These are phyloP conservation scores for Philaenus spumarius DNA, from an alignment of 1,140 invertebrate species.

Conservation along the genomic window DNA sequence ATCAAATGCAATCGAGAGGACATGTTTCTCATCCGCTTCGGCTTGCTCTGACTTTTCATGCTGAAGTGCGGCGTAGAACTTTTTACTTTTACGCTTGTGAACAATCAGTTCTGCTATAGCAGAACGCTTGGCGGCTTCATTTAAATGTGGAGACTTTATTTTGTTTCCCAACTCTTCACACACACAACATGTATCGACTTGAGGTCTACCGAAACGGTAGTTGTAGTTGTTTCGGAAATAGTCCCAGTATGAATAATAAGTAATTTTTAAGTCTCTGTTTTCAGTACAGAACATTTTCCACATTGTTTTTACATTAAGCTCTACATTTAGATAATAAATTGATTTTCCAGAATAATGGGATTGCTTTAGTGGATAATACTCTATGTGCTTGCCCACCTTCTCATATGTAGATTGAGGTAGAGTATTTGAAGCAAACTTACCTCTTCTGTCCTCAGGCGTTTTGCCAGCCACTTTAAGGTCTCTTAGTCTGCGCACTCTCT, in stretches of 20 bases:
- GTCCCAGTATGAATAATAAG: slow-evolving; percentile 15
- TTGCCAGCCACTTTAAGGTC: too few species aligned
- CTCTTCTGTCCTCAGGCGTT: too few species aligned
- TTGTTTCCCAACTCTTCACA: slow-evolving; percentile 25
- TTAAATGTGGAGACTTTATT: slow-evolving; percentile 10
- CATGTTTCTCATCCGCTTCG: slow-evolving; percentile 20
- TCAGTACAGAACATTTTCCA: slow-evolving; percentile 30
- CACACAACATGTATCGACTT: slow-evolving; percentile 31
- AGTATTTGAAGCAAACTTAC: too few species aligned
- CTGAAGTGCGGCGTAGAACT: slow-evolving; percentile 29
- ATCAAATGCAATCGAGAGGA: slow-evolving; percentile 31
- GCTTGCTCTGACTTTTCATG: slow-evolving; percentile 20
- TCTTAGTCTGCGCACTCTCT: too few species aligned
- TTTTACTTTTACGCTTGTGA: slow-evolving; percentile 27
- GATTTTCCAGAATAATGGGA: too few species aligned
- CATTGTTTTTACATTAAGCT: slow-evolving; percentile 33
- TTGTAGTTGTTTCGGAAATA: slow-evolving; percentile 30
- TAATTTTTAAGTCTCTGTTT: slow-evolving; percentile 21
- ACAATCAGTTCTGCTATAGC: slow-evolving; percentile 30
- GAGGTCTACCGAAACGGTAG: slow-evolving; percentile 30
- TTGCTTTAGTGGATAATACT: too few species aligned
- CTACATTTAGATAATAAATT: slow-evolving; percentile 31
- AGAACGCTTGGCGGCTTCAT: slow-evolving; percentile 29
- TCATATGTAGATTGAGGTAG: too few species aligned
- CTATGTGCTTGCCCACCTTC: too few species aligned